Base-by-base conservation (phyloP, 2,888 invertebrate genomes). In the Drosophila prolongata region DNA sequence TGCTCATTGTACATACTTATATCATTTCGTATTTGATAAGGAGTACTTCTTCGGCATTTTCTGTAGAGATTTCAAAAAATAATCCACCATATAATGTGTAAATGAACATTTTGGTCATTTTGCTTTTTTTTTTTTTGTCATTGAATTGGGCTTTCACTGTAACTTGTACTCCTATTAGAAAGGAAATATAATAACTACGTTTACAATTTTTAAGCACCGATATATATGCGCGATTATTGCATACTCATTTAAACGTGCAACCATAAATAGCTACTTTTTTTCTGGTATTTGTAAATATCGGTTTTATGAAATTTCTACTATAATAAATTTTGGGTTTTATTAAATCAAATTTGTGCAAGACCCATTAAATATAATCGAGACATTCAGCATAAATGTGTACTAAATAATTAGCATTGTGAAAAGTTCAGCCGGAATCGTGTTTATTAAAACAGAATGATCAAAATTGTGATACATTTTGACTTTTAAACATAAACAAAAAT, bases 221-320 rank as follows among this genome's bases (percentile, higher is more conserved):
- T 57, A n/a, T 27, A 10, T 35, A 27, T 27, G 46, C 62, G 30
- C 52, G 24, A 40, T 16, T 6, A 50, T 40, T 44, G 64, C 59
- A 61, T 76, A 62, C 56, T 57, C 50, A 58, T 50, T 35, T 27
- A 53, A 16, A 47, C 24, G 40, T 65, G 59, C 70, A 62, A 34
- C 43, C 38, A 60, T 49, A 50, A 55, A 55, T 47, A 47, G 9
- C 27, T 38, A 54, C 49, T 49, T 60, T 35, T 50, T 64, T 61
- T 84, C 81, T 80, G 79, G 83, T 85, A 89, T 90, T 86, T 83
- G 91, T 91, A 91, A 89, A 91, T 91, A 91, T 87, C 86, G 82
- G 79, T 80, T 82, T 67, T 80, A 81, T 78, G 76, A 80, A 78
- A 71, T 74, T 71, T 83, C 66, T 76, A 38, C 47, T 54, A 40